Base-by-base conservation (phyloP, 2,888 invertebrate genomes). In the Eupithecia subumbrata region DNA sequence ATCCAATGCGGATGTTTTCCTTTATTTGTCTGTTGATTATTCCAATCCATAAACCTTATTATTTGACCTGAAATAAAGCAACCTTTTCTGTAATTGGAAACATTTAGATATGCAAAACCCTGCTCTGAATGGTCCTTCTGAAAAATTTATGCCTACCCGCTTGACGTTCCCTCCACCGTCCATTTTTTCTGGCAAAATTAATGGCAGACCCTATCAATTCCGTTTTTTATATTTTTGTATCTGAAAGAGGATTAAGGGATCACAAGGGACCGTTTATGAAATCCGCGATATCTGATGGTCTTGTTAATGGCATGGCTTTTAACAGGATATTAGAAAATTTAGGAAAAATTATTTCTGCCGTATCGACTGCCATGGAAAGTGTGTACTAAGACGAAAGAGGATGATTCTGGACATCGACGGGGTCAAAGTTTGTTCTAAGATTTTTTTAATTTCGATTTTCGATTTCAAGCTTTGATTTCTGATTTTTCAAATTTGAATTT, bases 91-190 rank as follows among this genome's bases (percentile, higher is more conserved):
- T 91, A 91, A 90, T 90, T 90, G 89, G 87, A 88, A 88, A 90
- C 87, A 89, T 91, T 90, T 86, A 88, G 89, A 90, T 90, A 91
- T 91, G 90, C 90, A 91, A 91, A 92, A 90, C 91, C 88, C 85
- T 83, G 85, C 79, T 85, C 80, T 83, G 87, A 90, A 90, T 87
- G 88, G 89, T 84, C 85, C 81, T 82, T 82, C 87, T 89, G 90
- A 87, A 90, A 92, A 90, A 91, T 91, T 87, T 91, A 92, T 90
- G 87, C 82, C 79, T 83, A 81, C 84, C 80, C 87, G 85, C 88
- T 90, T 91, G 90, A 90, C 88, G 86, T 82, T 75, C 77, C 79
- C 75, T 77, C 72, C 70, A 78, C 71, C 72, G 22, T 69, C 75
- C 71, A 77, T 81, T 78, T 75, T 79, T 79, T 74, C 48, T 66